These are phyloP conservation scores for Lepidochrysops patricia DNA, from an alignment of 2,888 invertebrate species.

Conservation along the genomic window DNA sequence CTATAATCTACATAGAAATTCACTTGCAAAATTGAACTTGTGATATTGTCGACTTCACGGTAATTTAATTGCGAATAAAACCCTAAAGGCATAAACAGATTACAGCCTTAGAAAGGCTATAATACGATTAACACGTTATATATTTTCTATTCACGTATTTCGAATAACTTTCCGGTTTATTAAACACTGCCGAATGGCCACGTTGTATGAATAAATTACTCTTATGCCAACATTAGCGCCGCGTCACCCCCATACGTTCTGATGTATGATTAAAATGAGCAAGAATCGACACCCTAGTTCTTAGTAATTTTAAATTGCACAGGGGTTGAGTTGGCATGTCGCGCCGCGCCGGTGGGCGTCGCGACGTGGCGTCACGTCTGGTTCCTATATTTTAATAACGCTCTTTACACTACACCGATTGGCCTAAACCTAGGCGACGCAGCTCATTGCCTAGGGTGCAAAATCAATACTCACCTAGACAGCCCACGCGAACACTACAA, in stretches of 20 bases:
- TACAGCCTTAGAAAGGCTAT: conserved; percentile 39
- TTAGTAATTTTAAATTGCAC: conserved; percentile 59
- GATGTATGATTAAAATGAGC: conserved; percentile 33
- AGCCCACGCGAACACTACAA: not conserved
- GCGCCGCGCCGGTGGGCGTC: conserved; percentile 33
- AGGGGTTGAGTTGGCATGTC: conserved; percentile 34
- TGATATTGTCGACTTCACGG: not conserved
- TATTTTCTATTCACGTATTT: conserved; percentile 56
- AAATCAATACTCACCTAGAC: not conserved
- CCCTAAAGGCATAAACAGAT: conserved; percentile 29
- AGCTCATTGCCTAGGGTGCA: not conserved
- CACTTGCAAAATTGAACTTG: not conserved
- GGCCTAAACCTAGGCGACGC: conserved; percentile 1
- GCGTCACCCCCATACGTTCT: conserved; percentile 30
- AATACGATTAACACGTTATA: conserved; percentile 46
- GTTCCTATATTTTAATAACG: conserved; percentile 8
- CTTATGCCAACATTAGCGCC: conserved; percentile 27
- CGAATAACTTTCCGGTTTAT: conserved; percentile 58
- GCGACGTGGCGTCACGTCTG: conserved; percentile 27
- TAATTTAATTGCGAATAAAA: conserved; percentile 19
- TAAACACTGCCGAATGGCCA: conserved; percentile 48
- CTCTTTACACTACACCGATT: not conserved
- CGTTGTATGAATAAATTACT: conserved; percentile 44
- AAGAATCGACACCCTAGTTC: conserved; percentile 41
- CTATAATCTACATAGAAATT: not conserved